Conservation (phyloP, 1,140 invertebrate species). For the Atta texana region DNA sequence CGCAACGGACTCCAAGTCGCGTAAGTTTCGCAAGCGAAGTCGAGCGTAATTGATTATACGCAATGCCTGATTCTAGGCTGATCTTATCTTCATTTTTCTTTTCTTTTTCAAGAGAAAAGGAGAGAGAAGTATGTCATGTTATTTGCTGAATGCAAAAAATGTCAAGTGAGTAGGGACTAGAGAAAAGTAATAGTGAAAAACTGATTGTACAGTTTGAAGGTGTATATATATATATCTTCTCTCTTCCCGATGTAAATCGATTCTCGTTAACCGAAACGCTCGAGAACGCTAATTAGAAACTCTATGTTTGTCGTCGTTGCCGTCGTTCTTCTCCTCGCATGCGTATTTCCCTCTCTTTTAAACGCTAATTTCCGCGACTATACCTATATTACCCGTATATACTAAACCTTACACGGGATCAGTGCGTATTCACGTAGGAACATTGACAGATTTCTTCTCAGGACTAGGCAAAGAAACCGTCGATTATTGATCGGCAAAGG, state of each 20-base stretch:
- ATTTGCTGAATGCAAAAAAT: conserved; percentile 74
- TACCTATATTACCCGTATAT: conserved; percentile 46
- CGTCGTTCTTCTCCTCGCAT: conserved; percentile 28
- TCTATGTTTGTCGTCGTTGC: conserved; percentile 30
- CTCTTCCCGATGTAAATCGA: conserved; percentile 42
- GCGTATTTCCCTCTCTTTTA: conserved; percentile 13
- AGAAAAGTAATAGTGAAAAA: conserved; percentile 48
- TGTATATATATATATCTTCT: not conserved
- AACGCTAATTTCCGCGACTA: conserved; percentile 41
- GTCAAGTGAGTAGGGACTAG: conserved; percentile 66
- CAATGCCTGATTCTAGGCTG: conserved; percentile 4
- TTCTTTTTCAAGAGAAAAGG: conserved; percentile 8
- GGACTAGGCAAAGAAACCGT: conserved; percentile 37
- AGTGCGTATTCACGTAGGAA: conserved; percentile 67
- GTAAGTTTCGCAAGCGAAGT: conserved; percentile 19
- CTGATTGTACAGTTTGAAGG: conserved; percentile 24
- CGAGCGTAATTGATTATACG: conserved; percentile 24
- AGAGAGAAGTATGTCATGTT: conserved; percentile 73
- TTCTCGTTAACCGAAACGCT: conserved; percentile 30
- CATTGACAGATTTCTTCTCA: conserved; percentile 63
- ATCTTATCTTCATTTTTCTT: not conserved
- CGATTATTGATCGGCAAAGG: conserved; percentile 21
- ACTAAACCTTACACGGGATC: conserved; percentile 38
- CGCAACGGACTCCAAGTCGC: conserved; percentile 15
- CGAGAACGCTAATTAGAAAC: conserved; percentile 28